These are phyloP conservation scores for Ciconia maguari DNA, from an alignment of 2,113 vertebrate genomes.

Conservation along the genomic window DNA sequence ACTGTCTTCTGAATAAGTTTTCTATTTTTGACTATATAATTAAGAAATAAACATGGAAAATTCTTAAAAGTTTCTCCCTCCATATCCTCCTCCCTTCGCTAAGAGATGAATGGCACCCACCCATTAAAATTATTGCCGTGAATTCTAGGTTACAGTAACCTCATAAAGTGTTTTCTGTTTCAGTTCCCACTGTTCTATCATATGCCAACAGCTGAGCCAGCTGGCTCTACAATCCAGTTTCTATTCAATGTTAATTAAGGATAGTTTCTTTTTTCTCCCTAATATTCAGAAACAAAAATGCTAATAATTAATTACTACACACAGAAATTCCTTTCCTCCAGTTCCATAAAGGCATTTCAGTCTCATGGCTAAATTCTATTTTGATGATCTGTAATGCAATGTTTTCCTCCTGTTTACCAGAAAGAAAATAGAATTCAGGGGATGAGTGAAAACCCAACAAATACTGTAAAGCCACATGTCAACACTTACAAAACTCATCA, in stretches of 20 bases:
- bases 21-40: neutral
- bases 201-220: conserved; percentile 11
- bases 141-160: conserved; percentile 63
- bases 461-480: neutral
- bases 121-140: conserved; percentile 19
- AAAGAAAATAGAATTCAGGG: neutral
- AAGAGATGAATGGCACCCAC: conserved; percentile 1
- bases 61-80: conserved; percentile 2
- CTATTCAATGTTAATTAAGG: neutral
- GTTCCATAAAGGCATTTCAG: neutral
- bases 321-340: neutral
- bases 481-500: neutral
- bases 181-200: conserved; percentile 18
- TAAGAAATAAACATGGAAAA: conserved; percentile 27
- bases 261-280: neutral
- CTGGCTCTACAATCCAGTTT: neutral
- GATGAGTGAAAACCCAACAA: neutral
- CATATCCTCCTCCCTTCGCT: neutral
- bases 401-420: neutral
- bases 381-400: neutral
- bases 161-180: conserved; percentile 41
- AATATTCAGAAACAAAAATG: neutral
- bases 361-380: neutral
- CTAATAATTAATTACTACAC: neutral
- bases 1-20: neutral